Base-by-base conservation (phyloP, 1,140 invertebrate genomes). In the Tetramorium alpestre region DNA sequence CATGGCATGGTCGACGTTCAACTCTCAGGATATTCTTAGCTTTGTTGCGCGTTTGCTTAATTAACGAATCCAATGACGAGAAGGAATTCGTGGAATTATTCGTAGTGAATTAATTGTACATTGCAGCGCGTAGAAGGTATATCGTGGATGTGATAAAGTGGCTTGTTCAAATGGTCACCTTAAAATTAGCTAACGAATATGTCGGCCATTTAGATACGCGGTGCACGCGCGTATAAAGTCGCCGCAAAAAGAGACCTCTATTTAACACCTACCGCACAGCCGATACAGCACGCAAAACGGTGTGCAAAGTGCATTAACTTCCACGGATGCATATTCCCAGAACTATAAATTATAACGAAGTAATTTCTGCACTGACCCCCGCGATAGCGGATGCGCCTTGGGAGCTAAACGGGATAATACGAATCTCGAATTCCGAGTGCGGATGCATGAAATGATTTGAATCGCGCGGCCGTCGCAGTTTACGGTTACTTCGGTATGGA, bases 301-400 rank as follows among this genome's bases (percentile, higher is more conserved):
- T 69, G 56, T 70, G 70, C 51, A 69, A 60, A 88, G 54, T 49
- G 47, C 60, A 88, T 89, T 73, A 89, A 88, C 64, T 76, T 82
- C 38, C 25, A 8, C 38, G 58, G n/a, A 51, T 49, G 62, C 54
- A 62, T 76, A 89, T 88, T 73, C 51, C 67, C 73, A 18, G 44
- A 54, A 89, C 76, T 80, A 88, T 89, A 89, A 89, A 89, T 88
- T 88, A 86, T 70, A 69, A 86, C 51, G 67, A 80, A 88, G 82
- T 89, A 89, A 86, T 88, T 89, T 86, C 87, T 86, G 67, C 33
- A n/a, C 78, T 67, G 88, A 88, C 67, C 80, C 47, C 28, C 58
- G 67, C 75, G 87, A 86, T 88, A 89, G 62, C 81, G 22, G 80
- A 85, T 81, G 67, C 78, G 85, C 77, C 88, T 80, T 44, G 87